Percentiles rank a stretch among this genome's conserved stretches.
Evolutionary conservation across 64 coral and sea anemone species (phyloP).

Genomic region (Montipora capricornis): DNA sequence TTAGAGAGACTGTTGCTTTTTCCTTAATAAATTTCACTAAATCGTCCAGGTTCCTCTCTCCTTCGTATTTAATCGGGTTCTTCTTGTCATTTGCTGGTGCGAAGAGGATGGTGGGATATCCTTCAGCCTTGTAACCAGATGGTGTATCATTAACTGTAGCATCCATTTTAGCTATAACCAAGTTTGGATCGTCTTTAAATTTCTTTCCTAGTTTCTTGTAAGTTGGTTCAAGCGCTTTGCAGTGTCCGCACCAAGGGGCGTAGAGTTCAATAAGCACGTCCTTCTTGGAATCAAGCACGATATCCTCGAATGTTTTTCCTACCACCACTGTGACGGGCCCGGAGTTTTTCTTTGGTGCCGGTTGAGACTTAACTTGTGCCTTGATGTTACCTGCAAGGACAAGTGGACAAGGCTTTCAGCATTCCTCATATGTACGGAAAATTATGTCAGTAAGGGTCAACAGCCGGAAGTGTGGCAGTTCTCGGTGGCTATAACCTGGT

Average conservation of each 20-base stretch:
- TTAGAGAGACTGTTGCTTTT: constrained; percentile 81
- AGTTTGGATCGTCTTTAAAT: constrained; percentile 79
- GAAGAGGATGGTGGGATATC: constrained; percentile 93
- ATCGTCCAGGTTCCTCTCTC: constrained; percentile 82
- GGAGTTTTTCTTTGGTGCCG: constrained; percentile 86
- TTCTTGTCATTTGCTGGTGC: constrained; percentile 86
- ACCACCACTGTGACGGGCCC: constrained; percentile 94
- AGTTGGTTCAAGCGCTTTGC: constrained; percentile 83
- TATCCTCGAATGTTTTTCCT: constrained; percentile 91
- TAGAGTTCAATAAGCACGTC: constrained; percentile 97
- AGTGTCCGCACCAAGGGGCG: constrained; percentile 98
- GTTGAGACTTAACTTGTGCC: constrained; percentile 91
- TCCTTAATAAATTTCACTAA: constrained; percentile 87
- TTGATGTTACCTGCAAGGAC: constrained; percentile 79
- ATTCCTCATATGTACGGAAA: too few relatives aligned
- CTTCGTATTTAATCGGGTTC: constrained; percentile 91
- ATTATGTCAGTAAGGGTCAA: too few relatives aligned
- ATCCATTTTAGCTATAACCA: constrained; percentile 97
- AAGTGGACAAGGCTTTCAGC: background rate
- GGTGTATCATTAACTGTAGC: constrained; percentile 91
- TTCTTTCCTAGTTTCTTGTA: constrained; percentile 96
- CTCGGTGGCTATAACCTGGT: too few relatives aligned
- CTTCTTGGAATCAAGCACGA: constrained; percentile 86
- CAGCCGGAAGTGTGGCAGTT: too few relatives aligned
- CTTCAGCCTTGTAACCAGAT: constrained; percentile 72